Evolutionary conservation across 2,797 vertebrate genomes (phyloP), one percentile per base, ranked within the genome.

Genomic region (Tadarida brasiliensis): DNA sequence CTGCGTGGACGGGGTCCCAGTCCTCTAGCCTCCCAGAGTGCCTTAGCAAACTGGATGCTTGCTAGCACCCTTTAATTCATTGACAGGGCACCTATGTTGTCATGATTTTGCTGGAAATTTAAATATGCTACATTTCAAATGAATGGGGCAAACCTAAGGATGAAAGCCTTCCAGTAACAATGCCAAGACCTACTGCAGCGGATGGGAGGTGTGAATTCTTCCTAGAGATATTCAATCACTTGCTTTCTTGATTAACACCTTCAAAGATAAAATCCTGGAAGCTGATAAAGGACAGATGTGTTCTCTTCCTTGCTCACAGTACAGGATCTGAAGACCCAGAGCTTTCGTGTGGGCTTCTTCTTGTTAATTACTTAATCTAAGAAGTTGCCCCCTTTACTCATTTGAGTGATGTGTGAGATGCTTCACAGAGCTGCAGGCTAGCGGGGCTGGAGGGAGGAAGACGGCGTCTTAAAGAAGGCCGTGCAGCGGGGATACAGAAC

Each of bases 41-140:
- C 63, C 24, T 73, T 78, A 51, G 74, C 85, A 85, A 93, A 80
- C 6, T 61, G 5, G 56, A 33, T 33, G 16, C 83, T 49, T 87
- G 33, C 80, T 17, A 91, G 51, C 85, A 12, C 67, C 88, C 59
- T 96, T 97, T 26, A 80, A 30, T 65, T 17, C 49, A 68, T 11
- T 54, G 35, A 35, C 82, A 68, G 11, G 56, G 28, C n/a, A 19
- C 81, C 84, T 71, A 0, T 56, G 56, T 19, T 78, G 54, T 82
- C 56, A 67, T 54, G 85, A 65, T 73, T 77, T 88, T 70, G 49
- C 73, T 65, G 65, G 54, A 61, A 83, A 87, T 71, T 67, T 47
- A 93, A 73, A 54, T 35, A 61, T 0, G 5, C 8, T 54, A 19
- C 56, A 35, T 74, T 96, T 74, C 49, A 73, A n/a, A 74, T 14